Base-by-base conservation (phyloP, 1,140 invertebrate species). In the Chrysomallon squamiferum region DNA sequence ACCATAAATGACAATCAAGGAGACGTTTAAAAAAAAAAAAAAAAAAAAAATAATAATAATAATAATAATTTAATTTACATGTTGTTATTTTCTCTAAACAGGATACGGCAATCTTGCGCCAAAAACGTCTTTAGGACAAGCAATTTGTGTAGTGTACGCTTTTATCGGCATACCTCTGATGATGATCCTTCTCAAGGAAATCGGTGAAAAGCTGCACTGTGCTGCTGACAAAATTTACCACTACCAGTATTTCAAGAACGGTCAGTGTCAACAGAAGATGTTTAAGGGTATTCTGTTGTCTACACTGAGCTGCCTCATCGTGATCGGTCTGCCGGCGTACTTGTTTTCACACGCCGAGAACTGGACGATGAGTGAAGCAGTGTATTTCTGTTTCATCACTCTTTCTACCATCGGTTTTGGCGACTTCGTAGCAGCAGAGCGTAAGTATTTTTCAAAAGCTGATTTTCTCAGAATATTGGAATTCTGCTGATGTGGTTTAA, bases 81-180 rank as follows among this genome's bases (percentile, higher is more conserved):
- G 35, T 38, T 38, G 35, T 38, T 38, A 15, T 38, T 62, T 62
- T 65, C 66, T 77, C 66, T 74, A 88, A 88, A 38, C 86, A 96
- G 94, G 95, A 71, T 98, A 98, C 81, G 96, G 96, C 0, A 96
- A 98, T 77, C 91, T 96, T 66, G 91, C 93, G 58, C 95, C 96
- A 15, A 89, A 90, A 63, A 97, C 95, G 0, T 88, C 90, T 66
- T 90, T 90, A 88, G 96, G 96, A 11, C 97, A 97, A 86, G 87
- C 97, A 61, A 90, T 91, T 35, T 97, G 95, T 3, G 95, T 98
- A 77, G 86, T 96, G 20, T 98, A 98, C 86, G 95, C 96, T 0
- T 93, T 98, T 43, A 91, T 96, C 50, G 96, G 96, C n/a, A 97
- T 98, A 90, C 96, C 96, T 0, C 86, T 98, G 22, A 96, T 97